A percentile compares a stretch with the other conserved stretches of the same genome.
Evolutionary conservation across 2,888 invertebrate genomes (phyloP).

Genomic region (Rhimphoctona megacephalus): DNA sequence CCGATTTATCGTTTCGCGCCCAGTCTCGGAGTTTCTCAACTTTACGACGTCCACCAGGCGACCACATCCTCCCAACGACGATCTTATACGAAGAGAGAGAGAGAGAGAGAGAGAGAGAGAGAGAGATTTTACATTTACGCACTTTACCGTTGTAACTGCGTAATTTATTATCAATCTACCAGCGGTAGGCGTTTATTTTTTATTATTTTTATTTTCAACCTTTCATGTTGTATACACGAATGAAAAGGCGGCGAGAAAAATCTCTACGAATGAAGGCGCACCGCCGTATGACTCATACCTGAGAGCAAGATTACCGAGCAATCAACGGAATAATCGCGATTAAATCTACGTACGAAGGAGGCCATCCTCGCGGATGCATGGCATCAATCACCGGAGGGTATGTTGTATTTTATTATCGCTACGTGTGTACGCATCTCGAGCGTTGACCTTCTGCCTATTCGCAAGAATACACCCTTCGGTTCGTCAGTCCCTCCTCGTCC

Average conservation of each 20-base stretch:
- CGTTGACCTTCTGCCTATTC: not conserved
- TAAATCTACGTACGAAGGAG: slow-evolving; percentile 53
- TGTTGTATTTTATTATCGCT: slow-evolving; percentile 32
- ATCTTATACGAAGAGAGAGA: not conserved
- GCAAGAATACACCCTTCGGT: not conserved
- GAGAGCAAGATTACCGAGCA: slow-evolving; percentile 35
- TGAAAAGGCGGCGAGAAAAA: not conserved
- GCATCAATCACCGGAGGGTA: slow-evolving; percentile 41
- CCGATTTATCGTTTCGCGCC: slow-evolving; percentile 71
- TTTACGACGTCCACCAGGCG: slow-evolving; percentile 31
- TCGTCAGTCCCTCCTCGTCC: not conserved
- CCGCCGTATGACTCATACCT: slow-evolving; percentile 38
- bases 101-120: not conserved
- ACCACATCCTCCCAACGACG: slow-evolving; percentile 25
- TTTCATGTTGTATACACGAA: not conserved
- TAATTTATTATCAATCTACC: slow-evolving; percentile 42
- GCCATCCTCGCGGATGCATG: slow-evolving; percentile 31
- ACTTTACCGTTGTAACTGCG: slow-evolving; percentile 47
- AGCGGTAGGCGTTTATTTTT: not conserved
- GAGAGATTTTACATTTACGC: slow-evolving; percentile 54
- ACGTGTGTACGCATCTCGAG: not conserved
- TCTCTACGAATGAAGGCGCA: slow-evolving; percentile 28
- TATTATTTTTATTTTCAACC: not conserved
- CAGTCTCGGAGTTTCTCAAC: slow-evolving; percentile 54
- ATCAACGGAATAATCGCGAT: slow-evolving; percentile 55